These are phyloP conservation scores for Platycnemis pennipes DNA, from an alignment of 2,888 invertebrate species.

Conservation along the genomic window DNA sequence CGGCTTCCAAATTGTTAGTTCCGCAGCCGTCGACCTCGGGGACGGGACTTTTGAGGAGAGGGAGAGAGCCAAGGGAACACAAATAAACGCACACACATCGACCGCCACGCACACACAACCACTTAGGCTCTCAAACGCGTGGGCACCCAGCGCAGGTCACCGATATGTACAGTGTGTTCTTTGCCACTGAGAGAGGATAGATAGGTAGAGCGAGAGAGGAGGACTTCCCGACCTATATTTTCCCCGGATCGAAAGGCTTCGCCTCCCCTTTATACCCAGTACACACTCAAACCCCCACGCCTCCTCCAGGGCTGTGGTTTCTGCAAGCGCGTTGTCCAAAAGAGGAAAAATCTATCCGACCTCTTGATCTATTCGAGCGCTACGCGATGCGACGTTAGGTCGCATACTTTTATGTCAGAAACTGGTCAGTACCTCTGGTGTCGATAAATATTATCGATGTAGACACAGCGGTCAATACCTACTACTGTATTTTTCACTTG, in stretches of 20 bases:
- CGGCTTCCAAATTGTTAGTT: not conserved
- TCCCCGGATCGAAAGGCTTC: not conserved
- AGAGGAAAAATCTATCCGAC: not conserved
- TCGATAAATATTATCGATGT: no score
- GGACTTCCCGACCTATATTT: slow-evolving; percentile 9
- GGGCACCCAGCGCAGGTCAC: not conserved
- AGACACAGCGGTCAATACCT: no score
- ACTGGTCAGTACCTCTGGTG: no score
- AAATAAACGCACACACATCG: not conserved
- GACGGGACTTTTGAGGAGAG: not conserved
- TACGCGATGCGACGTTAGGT: no score
- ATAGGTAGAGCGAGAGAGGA: no score
- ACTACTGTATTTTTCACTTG: no score
- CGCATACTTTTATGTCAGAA: no score
- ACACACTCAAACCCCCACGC: not conserved
- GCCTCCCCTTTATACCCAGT: no score
- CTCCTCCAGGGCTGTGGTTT: not conserved
- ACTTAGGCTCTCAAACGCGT: not conserved
- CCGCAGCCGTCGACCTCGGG: not conserved
- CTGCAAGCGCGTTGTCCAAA: not conserved
- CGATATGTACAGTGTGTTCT: not conserved
- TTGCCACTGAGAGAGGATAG: no score
- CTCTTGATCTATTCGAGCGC: no score
- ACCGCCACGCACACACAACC: not conserved
- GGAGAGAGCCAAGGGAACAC: not conserved